phyloP scores from a whole-genome alignment of 2,113 vertebrate species.

The Typhlomys cinereus region DNA sequence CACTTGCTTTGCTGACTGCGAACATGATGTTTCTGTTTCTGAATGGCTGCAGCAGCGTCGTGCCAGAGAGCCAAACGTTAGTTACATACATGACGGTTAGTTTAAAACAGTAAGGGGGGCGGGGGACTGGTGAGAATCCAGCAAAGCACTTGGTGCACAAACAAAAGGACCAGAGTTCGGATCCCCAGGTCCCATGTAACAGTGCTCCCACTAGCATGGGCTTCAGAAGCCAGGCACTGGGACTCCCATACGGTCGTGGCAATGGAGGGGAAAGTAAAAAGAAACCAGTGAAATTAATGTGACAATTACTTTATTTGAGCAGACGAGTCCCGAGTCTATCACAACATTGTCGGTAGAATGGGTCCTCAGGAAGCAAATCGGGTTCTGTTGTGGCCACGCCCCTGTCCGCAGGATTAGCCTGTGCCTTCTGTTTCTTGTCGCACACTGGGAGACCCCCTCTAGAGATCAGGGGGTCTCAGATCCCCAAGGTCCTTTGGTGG shows the following conservation, averaged over 20 bases:
- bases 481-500: accelerated
- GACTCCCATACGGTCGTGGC: no score
- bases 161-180: no score
- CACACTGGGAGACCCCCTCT: no score
- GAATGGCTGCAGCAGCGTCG: accelerated
- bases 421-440: accelerated
- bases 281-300: background rate
- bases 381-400: accelerated
- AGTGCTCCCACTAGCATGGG: no score
- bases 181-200: no score
- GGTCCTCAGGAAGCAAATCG: accelerated
- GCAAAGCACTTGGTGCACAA: no score
- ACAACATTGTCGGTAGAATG: accelerated
- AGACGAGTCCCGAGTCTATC: background rate
- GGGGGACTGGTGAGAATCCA: no score
- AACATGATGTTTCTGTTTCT: background rate
- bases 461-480: accelerated
- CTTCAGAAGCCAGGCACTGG: no score
- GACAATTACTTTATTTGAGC: background rate
- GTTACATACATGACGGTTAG: background rate
- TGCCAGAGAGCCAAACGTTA: accelerated
- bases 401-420: accelerated
- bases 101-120: no score
- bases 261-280: no score
- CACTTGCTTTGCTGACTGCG: accelerated